These are phyloP conservation scores for Myotis myotis DNA, from an alignment of 2,797 vertebrate species.

Conservation along the genomic window DNA sequence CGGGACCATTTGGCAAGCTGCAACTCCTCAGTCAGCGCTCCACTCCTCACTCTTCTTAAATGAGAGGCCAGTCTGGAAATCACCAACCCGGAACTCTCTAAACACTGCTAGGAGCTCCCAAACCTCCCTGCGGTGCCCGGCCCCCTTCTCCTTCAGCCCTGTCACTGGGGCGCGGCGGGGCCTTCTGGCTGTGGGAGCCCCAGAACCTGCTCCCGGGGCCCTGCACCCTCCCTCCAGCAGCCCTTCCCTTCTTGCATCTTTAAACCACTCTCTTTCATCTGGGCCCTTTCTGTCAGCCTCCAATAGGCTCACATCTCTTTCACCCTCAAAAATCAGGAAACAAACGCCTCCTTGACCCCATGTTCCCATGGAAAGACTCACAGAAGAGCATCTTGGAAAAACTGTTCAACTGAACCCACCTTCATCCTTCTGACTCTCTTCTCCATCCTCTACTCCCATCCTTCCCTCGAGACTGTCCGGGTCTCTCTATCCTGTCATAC, in stretches of 20 bases:
- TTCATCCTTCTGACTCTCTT: neutral
- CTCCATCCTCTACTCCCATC: neutral
- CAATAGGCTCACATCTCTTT: neutral
- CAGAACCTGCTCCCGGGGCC: neutral
- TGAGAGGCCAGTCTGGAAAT: neutral
- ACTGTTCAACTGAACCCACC: neutral
- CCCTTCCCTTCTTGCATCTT: neutral
- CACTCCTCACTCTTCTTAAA: neutral
- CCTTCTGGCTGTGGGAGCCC: neutral
- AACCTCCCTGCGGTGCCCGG: neutral
- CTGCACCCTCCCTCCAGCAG: neutral
- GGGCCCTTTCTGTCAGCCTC: neutral
- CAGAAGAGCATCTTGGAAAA: neutral
- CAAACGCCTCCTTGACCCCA: neutral
- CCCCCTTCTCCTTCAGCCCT: neutral
- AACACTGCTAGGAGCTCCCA: neutral
- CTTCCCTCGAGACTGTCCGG: fast-evolving
- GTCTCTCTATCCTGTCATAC: neutral
- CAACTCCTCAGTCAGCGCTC: neutral
- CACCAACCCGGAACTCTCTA: neutral
- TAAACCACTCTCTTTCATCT: neutral
- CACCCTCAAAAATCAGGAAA: neutral
- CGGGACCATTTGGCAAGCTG: neutral
- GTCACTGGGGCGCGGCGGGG: neutral
- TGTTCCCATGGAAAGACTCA: neutral